A percentile compares a stretch with the other conserved stretches of the same genome.
Conservation (phyloP, 1,140 invertebrate species). For the Brachionus rubens region DNA sequence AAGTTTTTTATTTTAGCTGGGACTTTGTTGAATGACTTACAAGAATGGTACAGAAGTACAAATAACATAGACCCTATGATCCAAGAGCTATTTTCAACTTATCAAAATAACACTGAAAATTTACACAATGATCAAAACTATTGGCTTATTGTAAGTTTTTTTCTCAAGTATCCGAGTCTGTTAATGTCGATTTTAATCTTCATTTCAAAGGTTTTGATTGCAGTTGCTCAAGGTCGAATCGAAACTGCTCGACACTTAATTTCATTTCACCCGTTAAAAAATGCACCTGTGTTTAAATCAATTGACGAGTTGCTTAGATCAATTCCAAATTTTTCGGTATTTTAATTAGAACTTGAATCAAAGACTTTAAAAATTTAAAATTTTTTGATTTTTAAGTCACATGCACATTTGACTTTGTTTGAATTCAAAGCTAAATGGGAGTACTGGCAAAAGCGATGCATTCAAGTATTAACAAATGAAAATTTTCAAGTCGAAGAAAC, state of each 20-base stretch:
- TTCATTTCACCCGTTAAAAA: conserved; percentile 17
- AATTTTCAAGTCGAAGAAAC: conserved; percentile 30
- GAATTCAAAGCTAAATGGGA: conserved; percentile 46
- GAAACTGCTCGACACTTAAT: conserved; percentile 36
- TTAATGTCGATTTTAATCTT: neutral
- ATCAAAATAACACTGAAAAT: neutral
- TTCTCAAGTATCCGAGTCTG: neutral
- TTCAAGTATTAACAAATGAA: conserved; percentile 33
- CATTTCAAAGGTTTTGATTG: neutral
- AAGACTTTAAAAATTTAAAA: neutral
- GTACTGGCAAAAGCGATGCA: conserved; percentile 41
- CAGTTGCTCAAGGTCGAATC: conserved; percentile 26
- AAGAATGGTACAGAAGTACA: conserved; percentile 25
- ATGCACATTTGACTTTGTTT: conserved; percentile 30
- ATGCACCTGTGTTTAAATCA: neutral
- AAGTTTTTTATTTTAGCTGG: conserved; percentile 9
- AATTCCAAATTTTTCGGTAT: conserved; percentile 38
- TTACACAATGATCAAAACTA: conserved; percentile 9
- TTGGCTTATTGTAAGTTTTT: conserved; percentile 9
- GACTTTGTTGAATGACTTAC: neutral
- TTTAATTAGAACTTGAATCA: neutral
- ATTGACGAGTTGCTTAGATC: neutral
- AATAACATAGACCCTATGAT: conserved; percentile 35
- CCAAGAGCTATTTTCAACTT: neutral
- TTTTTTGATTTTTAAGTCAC: neutral